phyloP scores from a whole-genome alignment of 1,140 invertebrate species.

The Eriosoma lanigerum region DNA sequence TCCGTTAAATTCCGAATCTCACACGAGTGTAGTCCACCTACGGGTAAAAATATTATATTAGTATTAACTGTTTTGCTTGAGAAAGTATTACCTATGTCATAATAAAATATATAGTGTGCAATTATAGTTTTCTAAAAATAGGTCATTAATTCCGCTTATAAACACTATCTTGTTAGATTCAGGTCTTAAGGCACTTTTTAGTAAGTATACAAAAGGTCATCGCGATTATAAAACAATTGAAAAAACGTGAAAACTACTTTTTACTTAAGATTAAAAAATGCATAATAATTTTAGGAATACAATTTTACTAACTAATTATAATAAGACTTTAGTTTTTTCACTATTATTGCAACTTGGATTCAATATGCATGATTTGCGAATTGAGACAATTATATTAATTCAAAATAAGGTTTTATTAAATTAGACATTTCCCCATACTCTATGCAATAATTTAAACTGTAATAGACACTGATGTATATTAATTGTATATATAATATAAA shows the following conservation, averaged over 20 bases:
- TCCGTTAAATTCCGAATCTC: conserved; percentile 35
- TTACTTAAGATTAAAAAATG: neutral
- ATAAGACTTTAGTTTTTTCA: neutral
- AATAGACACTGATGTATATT: too few species aligned
- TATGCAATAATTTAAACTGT: too few species aligned
- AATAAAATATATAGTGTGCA: neutral
- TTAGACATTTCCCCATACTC: neutral
- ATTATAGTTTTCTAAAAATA: neutral
- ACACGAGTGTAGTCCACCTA: conserved; percentile 25
- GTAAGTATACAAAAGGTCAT: conserved; percentile 25
- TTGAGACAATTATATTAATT: neutral
- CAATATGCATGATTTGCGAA: neutral
- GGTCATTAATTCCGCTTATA: neutral
- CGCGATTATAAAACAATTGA: conserved; percentile 19
- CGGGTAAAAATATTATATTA: neutral
- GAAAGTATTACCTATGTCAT: neutral
- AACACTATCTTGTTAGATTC: neutral
- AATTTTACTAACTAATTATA: neutral
- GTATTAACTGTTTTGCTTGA: neutral
- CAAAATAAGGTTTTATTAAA: neutral
- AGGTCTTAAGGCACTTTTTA: neutral
- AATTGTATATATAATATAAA: too few species aligned
- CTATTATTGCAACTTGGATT: too few species aligned
- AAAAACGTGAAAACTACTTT: conserved; percentile 22
- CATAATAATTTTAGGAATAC: neutral